Base-by-base conservation (phyloP, 2,113 vertebrate species). In the Colius striatus region DNA sequence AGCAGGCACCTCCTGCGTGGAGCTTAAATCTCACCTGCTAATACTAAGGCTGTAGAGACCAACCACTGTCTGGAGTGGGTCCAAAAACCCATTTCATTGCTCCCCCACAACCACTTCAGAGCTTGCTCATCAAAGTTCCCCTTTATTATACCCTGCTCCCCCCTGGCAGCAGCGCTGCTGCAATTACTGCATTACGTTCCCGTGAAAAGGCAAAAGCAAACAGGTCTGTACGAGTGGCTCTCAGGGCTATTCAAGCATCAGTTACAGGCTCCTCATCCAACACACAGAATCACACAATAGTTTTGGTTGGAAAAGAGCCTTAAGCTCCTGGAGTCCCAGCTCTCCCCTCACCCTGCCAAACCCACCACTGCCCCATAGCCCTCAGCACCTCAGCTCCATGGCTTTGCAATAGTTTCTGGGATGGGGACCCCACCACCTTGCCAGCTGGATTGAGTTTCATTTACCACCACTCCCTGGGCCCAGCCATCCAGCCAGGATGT, bases 1-100 rank as follows among this genome's bases (percentile, higher is more conserved):
- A 93, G 63, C 73, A 48, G 23, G 47, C 80, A 16, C 89, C 92
- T 91, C 88, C 79, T 23, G 83, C 0, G 14, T 11, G 2, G 72
- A 57, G 79, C 60, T 92, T 48, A 38, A 87, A 84, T 61, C 89
- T 77, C 32, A 0, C 67, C 79, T 11, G 63, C 36, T 78, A 48
- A 81, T 30, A 6, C 48, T 5, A 38, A 51, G 36, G 94, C 55
- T 48, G 26, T 2, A 5, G 36, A 74, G 67, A 80, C 90, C 85
- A 83, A 88, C 79, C 45, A 65, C 90, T 88, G 94, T 5, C 72
- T 94, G 93, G 58, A 92, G 63, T 22, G 72, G 91, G 67, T 61
- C 86, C 89, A 93, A 45, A 82, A 77, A 55, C 13, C 11, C 66
- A 48, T 68, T 92, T 80, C 36, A 21, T 73, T 5, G 4, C 82